phyloP scores from a whole-genome alignment of 2,113 vertebrate species.

The Sinocyclocheilus rhinocerous region DNA sequence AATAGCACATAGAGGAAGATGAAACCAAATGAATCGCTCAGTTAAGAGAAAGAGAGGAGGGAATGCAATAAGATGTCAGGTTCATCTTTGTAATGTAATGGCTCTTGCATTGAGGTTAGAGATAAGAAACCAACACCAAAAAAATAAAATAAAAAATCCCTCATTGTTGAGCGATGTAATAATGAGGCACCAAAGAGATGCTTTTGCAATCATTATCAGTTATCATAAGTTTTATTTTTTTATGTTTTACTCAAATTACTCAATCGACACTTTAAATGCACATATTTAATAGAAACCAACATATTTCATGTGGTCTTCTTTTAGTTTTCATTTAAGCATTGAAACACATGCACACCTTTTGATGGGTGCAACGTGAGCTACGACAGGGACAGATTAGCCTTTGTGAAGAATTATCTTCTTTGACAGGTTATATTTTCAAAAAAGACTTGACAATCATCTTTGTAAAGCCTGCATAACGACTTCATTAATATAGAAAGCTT shows the following conservation, averaged over 20 bases:
- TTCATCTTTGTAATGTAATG: slow-evolving; percentile 53
- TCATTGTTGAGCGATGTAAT: not conserved
- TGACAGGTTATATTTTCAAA: slow-evolving; percentile 35
- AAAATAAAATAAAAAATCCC: too few species aligned
- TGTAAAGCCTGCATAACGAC: slow-evolving; percentile 23
- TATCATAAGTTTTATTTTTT: too few species aligned
- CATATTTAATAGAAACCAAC: not conserved
- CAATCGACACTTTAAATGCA: not conserved
- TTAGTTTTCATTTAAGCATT: not conserved
- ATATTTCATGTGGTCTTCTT: not conserved
- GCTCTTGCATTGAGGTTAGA: not conserved
- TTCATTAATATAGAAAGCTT: slow-evolving; percentile 19
- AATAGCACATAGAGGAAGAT: slow-evolving; percentile 58
- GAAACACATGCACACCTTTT: slow-evolving; percentile 12
- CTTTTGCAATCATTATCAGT: not conserved
- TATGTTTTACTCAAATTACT: not conserved
- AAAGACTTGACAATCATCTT: slow-evolving; percentile 27
- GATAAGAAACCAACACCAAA: not conserved
- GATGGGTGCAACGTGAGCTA: slow-evolving; percentile 24
- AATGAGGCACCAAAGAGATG: not conserved
- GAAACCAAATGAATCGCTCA: slow-evolving; percentile 40
- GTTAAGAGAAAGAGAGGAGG: slow-evolving; percentile 33
- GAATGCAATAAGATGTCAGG: slow-evolving; percentile 40
- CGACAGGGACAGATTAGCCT: slow-evolving; percentile 30
- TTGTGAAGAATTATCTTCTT: slow-evolving; percentile 27